Conservation (phyloP, 2,888 invertebrate species). For the Anoplius nigerrimus region DNA sequence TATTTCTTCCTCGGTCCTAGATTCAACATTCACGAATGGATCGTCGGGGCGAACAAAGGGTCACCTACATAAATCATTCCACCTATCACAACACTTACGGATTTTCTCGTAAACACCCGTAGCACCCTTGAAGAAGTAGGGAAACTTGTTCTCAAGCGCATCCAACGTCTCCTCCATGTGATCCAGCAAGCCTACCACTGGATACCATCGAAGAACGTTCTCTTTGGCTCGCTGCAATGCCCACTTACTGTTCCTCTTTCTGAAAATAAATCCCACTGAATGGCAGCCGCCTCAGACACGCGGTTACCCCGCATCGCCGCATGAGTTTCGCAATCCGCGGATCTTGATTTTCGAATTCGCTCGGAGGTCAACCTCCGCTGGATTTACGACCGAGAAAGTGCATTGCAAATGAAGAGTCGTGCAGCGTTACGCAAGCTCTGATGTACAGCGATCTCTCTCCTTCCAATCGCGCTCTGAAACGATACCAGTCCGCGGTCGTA, state of each 20-base stretch:
- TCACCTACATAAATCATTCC: neutral
- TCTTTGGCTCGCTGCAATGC: slow-evolving; percentile 77
- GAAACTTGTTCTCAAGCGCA: slow-evolving; percentile 76
- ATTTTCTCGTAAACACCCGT: slow-evolving; percentile 75
- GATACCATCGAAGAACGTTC: slow-evolving; percentile 78
- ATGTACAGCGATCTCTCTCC: no score
- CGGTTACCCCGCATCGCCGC: no score
- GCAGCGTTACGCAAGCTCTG: no score
- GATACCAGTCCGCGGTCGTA: neutral
- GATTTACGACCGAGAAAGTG: neutral
- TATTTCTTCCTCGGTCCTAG: slow-evolving; percentile 73
- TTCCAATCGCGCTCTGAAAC: neutral
- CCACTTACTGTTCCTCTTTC: slow-evolving; percentile 77
- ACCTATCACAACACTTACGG: slow-evolving; percentile 73
- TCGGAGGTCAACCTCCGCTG: no score
- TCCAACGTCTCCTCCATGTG: slow-evolving; percentile 78
- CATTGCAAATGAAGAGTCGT: neutral
- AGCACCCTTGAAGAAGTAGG: slow-evolving; percentile 79
- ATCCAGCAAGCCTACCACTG: slow-evolving; percentile 79
- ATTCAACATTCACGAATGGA: slow-evolving; percentile 8
- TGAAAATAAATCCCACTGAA: slow-evolving; percentile 49
- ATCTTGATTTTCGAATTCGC: no score
- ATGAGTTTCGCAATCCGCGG: no score
- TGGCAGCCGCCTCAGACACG: no score
- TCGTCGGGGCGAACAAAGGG: neutral